Percentiles rank a stretch among this genome's conserved stretches.
phyloP scores from a whole-genome alignment of 35 echinoderm and acorn worm species.

The Amphiura filiformis region DNA sequence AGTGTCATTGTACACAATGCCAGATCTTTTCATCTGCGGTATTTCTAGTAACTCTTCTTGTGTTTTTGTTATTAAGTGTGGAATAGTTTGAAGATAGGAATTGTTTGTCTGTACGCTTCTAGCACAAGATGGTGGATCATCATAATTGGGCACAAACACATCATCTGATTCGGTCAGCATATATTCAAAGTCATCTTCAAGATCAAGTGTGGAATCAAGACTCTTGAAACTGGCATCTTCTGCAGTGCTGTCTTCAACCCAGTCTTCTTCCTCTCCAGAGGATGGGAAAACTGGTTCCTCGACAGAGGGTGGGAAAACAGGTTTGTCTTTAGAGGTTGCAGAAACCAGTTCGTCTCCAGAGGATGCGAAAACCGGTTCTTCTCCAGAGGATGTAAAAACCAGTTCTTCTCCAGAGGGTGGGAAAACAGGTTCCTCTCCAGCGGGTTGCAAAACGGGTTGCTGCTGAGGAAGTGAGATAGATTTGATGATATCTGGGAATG shows the following conservation, averaged over 20 bases:
- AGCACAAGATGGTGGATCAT: background rate
- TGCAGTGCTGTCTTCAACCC: too few species aligned
- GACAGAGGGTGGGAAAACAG: background rate
- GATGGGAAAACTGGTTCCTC: background rate
- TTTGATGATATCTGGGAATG: constrained; percentile 7
- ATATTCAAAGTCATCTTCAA: background rate
- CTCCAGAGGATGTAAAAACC: too few species aligned
- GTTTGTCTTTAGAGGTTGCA: background rate
- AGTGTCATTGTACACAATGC: constrained; percentile 14
- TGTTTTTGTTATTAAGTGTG: background rate
- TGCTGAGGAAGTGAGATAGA: background rate
- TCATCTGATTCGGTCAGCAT: constrained; percentile 11
- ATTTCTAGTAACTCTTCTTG: background rate
- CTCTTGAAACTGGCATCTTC: background rate
- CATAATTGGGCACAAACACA: constrained; percentile 16
- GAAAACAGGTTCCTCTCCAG: too few species aligned
- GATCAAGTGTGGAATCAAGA: background rate
- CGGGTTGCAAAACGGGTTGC: too few species aligned
- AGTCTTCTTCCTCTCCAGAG: background rate
- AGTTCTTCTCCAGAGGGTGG: too few species aligned
- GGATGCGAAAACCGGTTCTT: too few species aligned
- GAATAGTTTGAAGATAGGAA: background rate
- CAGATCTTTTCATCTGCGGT: background rate
- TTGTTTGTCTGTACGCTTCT: background rate
- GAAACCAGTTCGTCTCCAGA: background rate